Conservation (phyloP, 2,888 invertebrate genomes). For the Drosophila stalkeri region DNA sequence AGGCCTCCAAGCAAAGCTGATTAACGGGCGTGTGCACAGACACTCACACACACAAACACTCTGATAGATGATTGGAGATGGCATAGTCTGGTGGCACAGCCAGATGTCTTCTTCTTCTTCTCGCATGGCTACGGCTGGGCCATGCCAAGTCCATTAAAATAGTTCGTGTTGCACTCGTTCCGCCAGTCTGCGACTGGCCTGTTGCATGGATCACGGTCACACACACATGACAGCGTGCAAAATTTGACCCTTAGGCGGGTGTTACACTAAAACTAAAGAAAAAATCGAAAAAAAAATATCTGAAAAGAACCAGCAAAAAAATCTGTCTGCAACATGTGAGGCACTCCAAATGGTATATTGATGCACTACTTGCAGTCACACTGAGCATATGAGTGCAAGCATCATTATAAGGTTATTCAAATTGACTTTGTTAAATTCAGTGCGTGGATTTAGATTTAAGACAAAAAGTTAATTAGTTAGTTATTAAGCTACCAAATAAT, state of each 20-base stretch:
- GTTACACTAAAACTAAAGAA: conserved; percentile 39
- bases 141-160: conserved; percentile 77
- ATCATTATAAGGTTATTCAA: not conserved
- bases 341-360: conserved; percentile 39
- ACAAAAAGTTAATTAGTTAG: no score
- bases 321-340: conserved; percentile 40
- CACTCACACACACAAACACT: conserved; percentile 17
- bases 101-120: conserved; percentile 78
- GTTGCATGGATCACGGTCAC: conserved; percentile 54
- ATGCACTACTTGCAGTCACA: not conserved
- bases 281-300: conserved; percentile 7
- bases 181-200: conserved; percentile 25
- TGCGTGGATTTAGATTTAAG: no score
- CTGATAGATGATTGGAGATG: conserved; percentile 37
- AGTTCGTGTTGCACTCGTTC: conserved; percentile 79
- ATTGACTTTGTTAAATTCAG: not conserved
- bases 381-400: conserved; percentile 19
- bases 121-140: conserved; percentile 58
- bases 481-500: no score
- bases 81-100: conserved; percentile 32
- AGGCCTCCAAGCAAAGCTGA: conserved; percentile 73
- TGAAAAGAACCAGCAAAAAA: conserved; percentile 11
- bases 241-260: conserved; percentile 69
- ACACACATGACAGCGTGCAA: conserved; percentile 64
- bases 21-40: conserved; percentile 64